These are phyloP conservation scores for Callinectes sapidus DNA, from an alignment of 2,888 invertebrate species.

Conservation along the genomic window DNA sequence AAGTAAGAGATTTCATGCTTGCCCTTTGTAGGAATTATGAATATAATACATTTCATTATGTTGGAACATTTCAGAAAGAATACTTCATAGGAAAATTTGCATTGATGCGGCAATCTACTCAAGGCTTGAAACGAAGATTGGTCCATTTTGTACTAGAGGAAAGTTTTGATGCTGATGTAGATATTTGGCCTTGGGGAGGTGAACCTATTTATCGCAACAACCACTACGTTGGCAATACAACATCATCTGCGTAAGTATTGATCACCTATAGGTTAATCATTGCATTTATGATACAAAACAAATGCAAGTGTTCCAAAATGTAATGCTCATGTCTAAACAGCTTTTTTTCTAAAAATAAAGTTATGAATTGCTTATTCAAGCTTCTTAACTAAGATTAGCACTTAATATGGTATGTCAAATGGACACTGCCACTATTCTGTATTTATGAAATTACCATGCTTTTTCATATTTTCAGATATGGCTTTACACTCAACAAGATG, in stretches of 20 bases:
- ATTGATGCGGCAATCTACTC: constrained; percentile 80
- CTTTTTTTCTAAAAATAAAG: too few relatives aligned
- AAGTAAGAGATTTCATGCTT: too few relatives aligned
- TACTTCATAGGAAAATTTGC: constrained; percentile 83
- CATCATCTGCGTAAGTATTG: constrained; percentile 76
- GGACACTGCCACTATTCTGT: background rate
- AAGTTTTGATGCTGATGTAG: constrained; percentile 80
- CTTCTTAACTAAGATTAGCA: too few relatives aligned
- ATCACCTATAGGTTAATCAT: background rate
- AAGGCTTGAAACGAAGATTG: constrained; percentile 81
- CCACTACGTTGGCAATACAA: constrained; percentile 82
- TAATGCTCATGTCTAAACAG: background rate
- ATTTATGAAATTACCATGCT: background rate
- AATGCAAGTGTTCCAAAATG: background rate
- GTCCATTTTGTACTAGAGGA: constrained; percentile 82
- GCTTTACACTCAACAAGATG: constrained; percentile 81
- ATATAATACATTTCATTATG: background rate
- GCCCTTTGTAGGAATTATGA: background rate
- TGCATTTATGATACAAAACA: background rate
- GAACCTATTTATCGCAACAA: constrained; percentile 83
- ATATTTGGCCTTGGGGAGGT: constrained; percentile 84
- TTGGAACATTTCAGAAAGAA: constrained; percentile 76
- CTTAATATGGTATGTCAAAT: background rate
- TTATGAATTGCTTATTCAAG: too few relatives aligned
- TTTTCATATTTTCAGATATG: constrained; percentile 78